These are phyloP conservation scores for Euplagia quadripunctaria DNA, from an alignment of 2,888 invertebrate species.

Conservation along the genomic window DNA sequence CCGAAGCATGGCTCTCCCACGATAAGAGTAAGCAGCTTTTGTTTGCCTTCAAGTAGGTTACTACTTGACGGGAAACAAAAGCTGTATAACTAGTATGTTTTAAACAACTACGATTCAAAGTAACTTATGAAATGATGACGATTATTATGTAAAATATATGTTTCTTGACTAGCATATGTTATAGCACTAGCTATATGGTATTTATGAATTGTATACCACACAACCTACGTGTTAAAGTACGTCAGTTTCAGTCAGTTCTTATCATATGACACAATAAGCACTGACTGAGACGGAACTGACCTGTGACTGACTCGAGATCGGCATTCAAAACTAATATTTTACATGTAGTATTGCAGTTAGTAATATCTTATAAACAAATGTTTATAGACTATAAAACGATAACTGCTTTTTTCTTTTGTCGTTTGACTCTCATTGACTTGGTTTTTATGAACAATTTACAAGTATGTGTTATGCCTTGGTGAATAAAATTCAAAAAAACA, in stretches of 20 bases:
- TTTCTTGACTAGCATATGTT: not conserved
- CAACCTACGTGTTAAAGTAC: too few relatives aligned
- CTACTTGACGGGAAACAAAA: too few relatives aligned
- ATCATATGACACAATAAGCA: too few relatives aligned
- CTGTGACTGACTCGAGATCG: too few relatives aligned
- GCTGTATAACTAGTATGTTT: not conserved
- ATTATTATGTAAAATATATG: not conserved
- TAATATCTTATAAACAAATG: slow-evolving; percentile 36
- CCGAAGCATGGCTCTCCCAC: too few relatives aligned
- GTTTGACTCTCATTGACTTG: slow-evolving; percentile 11
- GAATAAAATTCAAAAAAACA: not conserved
- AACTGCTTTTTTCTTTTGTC: slow-evolving; percentile 19
- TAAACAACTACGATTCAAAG: not conserved
- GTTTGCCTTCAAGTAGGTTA: not conserved
- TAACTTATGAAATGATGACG: not conserved
- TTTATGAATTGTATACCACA: too few relatives aligned
- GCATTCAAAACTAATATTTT: not conserved
- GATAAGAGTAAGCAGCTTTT: too few relatives aligned
- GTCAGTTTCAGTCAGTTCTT: too few relatives aligned
- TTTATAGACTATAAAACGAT: slow-evolving; percentile 19
- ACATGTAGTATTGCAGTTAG: not conserved
- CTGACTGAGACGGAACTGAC: too few relatives aligned
- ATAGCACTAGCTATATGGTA: too few relatives aligned
- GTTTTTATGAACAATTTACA: slow-evolving; percentile 10
- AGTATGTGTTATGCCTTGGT: not conserved